A percentile compares a stretch with the other conserved stretches of the same genome.
Conservation (phyloP, 2,797 vertebrate species). For the Buceros bicornis region DNA sequence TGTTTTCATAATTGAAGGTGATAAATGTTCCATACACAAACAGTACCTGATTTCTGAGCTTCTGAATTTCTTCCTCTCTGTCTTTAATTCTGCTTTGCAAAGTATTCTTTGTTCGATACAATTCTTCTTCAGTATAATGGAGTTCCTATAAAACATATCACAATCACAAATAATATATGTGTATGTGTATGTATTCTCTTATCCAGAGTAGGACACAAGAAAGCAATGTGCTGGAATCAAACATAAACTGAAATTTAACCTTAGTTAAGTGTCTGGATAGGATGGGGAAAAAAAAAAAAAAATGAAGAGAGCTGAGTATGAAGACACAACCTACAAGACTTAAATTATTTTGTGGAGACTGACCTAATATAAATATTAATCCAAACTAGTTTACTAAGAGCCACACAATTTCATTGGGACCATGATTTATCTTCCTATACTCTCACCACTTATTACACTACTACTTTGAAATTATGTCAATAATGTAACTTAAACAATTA, state of each 20-base stretch:
- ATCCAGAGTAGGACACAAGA: neutral
- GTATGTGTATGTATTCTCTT: neutral
- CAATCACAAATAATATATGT: neutral
- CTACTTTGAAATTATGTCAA: neutral
- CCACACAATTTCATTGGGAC: neutral
- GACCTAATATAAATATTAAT: neutral
- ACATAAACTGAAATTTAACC: neutral
- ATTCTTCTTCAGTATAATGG: constrained; percentile 92
- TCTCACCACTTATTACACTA: neutral
- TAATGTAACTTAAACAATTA: neutral
- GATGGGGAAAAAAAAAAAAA: neutral
- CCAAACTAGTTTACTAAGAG: neutral
- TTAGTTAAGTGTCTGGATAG: neutral
- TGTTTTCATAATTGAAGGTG: neutral
- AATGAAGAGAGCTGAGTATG: neutral
- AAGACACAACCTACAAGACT: neutral
- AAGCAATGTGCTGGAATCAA: neutral
- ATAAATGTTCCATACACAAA: neutral
- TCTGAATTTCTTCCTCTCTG: constrained; percentile 97
- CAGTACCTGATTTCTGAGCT: constrained; percentile 95
- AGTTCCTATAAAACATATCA: constrained; percentile 85
- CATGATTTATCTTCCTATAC: neutral
- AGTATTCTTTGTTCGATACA: constrained; percentile 89
- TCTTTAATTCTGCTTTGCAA: constrained; percentile 95
- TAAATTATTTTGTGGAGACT: neutral